Base-by-base conservation (phyloP, 2,113 vertebrate genomes). In the Camelus dromedarius region DNA sequence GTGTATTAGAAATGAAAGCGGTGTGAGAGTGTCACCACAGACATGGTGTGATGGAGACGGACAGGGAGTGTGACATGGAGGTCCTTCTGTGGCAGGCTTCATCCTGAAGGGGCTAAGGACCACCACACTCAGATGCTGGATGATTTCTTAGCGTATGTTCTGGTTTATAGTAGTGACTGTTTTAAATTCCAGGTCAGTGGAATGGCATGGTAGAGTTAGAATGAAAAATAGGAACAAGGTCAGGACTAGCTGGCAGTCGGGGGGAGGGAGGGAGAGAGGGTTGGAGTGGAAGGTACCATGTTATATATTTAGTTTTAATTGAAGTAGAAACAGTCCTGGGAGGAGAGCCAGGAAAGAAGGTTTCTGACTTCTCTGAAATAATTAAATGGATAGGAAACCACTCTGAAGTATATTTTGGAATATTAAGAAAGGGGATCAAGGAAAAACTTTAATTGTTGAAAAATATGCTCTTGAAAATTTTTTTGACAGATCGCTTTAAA, bases 401-500 rank as follows among this genome's bases (percentile, higher is more conserved):
- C n/a, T 58, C 1, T 28, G 35, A 93, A 85, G 28, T 4, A 30
- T 72, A 52, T 38, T 56, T 70, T 84, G 50, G 54, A 81, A 11
- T 92, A 73, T 94, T 87, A 96, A 76, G 32, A 93, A 70, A 93
- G 10, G 42, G 28, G 35, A 46, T 62, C 50, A 46, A 80, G 30
- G 19, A 69, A 80, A 62, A 96, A 82, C 24, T 58, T 95, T 60
- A 81, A 28, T 70, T 88, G 70, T 52, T 97, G 38, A 97, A 96
- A 96, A 89, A 80, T 52, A 35, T 56, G 38, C 62, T 97, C 38
- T 94, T 92, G 93, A 81, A 93, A 60, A 58, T 97, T 96, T 97
- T 96, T 98, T 96, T 79, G 96, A 96, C 98, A 99, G 98, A 98
- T 98, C 98, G 98, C 50, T 99, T 98, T 96, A 99, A 98, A 96